Conservation (phyloP, 2,888 invertebrate genomes). For the Pristionchus arcanus region DNA sequence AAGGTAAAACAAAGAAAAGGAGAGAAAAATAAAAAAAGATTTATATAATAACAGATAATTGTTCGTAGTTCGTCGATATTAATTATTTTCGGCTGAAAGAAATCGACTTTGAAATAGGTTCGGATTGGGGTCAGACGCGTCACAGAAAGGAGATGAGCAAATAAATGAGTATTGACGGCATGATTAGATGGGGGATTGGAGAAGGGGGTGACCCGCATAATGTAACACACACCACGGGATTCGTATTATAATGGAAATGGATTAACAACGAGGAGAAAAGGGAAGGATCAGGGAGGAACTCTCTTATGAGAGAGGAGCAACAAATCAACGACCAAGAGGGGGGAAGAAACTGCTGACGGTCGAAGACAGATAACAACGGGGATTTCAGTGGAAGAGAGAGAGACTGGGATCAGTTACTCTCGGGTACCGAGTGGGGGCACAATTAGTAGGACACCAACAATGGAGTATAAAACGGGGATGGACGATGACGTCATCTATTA, state of each 20-base stretch:
- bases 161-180: conserved; percentile 11
- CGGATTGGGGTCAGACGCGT: conserved; percentile 21
- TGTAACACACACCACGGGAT: conserved; percentile 29
- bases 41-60: conserved; percentile 49
- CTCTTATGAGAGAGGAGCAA: conserved; percentile 32
- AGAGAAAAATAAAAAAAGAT: neutral
- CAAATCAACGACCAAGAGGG: conserved; percentile 19
- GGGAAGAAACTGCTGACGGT: neutral
- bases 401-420: neutral
- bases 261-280: conserved; percentile 33
- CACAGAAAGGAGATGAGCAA: conserved; percentile 25
- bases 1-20: neutral
- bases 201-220: conserved; percentile 33
- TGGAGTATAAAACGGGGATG: conserved; percentile 1
- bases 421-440: neutral
- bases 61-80: conserved; percentile 28
- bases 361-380: conserved; percentile 15
- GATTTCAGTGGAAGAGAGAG: neutral
- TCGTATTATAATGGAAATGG: conserved; percentile 42
- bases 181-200: conserved; percentile 38
- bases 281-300: neutral
- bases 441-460: neutral
- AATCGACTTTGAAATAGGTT: conserved; percentile 6
- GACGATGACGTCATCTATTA: conserved; percentile 15
- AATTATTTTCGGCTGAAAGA: neutral